Percentiles rank a stretch among this genome's conserved stretches.
Conservation (phyloP, 2,888 invertebrate species). For the Bembecia ichneumoniformis region DNA sequence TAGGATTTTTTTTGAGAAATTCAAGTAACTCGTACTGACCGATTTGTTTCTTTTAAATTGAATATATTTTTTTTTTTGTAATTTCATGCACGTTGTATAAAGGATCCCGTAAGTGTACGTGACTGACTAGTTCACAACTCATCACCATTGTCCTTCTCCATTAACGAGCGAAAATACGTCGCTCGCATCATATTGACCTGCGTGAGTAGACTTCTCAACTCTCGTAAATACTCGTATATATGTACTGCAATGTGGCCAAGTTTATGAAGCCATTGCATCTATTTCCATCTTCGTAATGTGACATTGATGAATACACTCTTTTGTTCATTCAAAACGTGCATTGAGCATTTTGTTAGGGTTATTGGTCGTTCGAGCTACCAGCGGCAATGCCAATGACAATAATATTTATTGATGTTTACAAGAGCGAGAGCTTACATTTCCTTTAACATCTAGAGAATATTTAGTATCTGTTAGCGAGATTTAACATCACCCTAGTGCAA, state of each 20-base stretch:
- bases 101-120: slow-evolving; percentile 28
- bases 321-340: not conserved
- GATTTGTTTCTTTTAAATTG: too few relatives aligned
- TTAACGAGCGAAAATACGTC: slow-evolving; percentile 30
- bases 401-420: too few relatives aligned
- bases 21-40: too few relatives aligned
- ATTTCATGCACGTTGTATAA: slow-evolving; percentile 19
- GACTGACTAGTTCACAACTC: slow-evolving; percentile 25
- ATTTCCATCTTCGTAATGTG: slow-evolving; percentile 36
- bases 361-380: not conserved
- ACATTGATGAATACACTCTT: slow-evolving; percentile 29
- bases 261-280: slow-evolving; percentile 32
- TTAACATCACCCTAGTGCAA: too few relatives aligned
- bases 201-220: slow-evolving; percentile 39
- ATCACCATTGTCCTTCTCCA: slow-evolving; percentile 23
- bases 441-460: too few relatives aligned
- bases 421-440: too few relatives aligned
- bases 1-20: too few relatives aligned
- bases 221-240: slow-evolving; percentile 13
- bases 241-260: slow-evolving; percentile 21
- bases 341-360: not conserved
- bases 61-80: not conserved
- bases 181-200: slow-evolving; percentile 21
- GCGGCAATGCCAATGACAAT: too few relatives aligned
- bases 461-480: too few relatives aligned